Evolutionary conservation across 2,113 vertebrate species (phyloP).

Genomic region (Hylia prasina): DNA sequence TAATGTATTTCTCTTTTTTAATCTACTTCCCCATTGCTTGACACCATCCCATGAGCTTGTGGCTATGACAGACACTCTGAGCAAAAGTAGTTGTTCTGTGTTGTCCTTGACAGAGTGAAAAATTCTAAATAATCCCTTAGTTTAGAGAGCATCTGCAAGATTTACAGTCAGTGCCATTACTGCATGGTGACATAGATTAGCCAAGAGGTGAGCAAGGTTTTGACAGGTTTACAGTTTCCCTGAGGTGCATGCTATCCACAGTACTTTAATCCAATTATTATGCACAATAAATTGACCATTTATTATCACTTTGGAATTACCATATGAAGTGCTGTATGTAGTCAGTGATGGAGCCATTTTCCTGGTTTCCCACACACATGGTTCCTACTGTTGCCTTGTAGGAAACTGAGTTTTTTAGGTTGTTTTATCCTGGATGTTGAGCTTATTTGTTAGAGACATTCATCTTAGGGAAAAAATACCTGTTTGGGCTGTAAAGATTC

Average conservation of each 20-base stretch:
- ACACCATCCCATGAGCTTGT: background rate
- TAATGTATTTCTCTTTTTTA: background rate
- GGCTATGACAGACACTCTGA: background rate
- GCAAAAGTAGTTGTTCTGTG: background rate
- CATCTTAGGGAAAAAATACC: background rate
- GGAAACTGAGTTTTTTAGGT: background rate
- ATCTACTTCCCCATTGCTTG: background rate
- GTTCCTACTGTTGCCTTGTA: background rate
- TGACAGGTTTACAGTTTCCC: background rate
- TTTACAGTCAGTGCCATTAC: background rate
- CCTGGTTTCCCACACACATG: background rate
- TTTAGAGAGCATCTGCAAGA: background rate
- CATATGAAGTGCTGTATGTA: background rate
- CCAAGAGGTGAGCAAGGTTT: background rate
- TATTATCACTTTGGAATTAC: background rate
- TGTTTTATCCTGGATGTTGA: background rate
- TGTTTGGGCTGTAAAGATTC: background rate
- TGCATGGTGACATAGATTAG: background rate
- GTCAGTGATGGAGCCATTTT: background rate
- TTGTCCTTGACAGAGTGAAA: background rate
- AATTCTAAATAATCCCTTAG: background rate
- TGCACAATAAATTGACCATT: background rate
- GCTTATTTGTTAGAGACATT: background rate
- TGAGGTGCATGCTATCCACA: background rate
- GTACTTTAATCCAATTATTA: background rate